phyloP scores from a whole-genome alignment of 2,888 invertebrate species.

The Amphimallon solstitiale region DNA sequence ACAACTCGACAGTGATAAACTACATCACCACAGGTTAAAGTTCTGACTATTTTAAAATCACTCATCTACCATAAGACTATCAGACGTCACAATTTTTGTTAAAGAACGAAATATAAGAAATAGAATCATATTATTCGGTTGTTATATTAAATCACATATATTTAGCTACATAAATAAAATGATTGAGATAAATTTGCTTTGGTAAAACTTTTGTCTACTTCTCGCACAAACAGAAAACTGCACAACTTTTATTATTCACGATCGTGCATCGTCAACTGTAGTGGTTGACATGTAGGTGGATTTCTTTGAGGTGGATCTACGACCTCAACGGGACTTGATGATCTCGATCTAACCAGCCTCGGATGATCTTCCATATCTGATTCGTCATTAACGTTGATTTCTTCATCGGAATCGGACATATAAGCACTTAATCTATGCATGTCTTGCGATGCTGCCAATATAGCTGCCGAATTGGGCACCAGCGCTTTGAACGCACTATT shows the following conservation, averaged over 20 bases:
- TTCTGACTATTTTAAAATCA: no score
- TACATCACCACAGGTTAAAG: no score
- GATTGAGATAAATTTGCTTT: slow-evolving; percentile 44
- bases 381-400: slow-evolving; percentile 87
- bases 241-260: slow-evolving; percentile 62
- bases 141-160: neutral
- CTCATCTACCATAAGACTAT: no score
- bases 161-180: slow-evolving; percentile 30
- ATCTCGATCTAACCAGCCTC: slow-evolving; percentile 64
- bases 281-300: slow-evolving; percentile 67
- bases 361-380: slow-evolving; percentile 72
- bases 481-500: slow-evolving; percentile 88
- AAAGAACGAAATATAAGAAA: no score
- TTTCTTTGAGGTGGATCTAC: slow-evolving; percentile 58
- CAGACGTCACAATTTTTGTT: no score
- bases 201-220: slow-evolving; percentile 44
- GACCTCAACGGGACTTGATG: slow-evolving; percentile 65
- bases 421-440: slow-evolving; percentile 61
- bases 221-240: slow-evolving; percentile 12
- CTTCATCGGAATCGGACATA: slow-evolving; percentile 76
- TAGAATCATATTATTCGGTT: neutral
- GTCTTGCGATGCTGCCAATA: slow-evolving; percentile 68
- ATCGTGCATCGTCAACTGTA: slow-evolving; percentile 79
- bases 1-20: no score
- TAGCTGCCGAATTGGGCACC: slow-evolving; percentile 68